A percentile compares a stretch with the other conserved stretches of the same genome.
phyloP scores from a whole-genome alignment of 2,797 vertebrate species.

The Novumbra hubbsi region DNA sequence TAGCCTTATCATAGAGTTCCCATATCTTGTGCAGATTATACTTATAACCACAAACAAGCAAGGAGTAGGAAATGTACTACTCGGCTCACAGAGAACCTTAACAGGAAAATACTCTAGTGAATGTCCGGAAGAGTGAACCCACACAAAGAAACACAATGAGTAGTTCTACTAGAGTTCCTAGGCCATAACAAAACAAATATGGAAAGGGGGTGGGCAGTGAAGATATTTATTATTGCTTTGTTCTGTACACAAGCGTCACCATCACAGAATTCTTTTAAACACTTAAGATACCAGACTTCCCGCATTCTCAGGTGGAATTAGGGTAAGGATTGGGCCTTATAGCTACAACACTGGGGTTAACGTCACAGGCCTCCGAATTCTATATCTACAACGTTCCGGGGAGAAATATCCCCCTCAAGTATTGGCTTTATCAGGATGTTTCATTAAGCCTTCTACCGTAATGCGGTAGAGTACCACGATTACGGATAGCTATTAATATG shows the following conservation, averaged over 20 bases:
- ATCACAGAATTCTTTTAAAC: slow-evolving; percentile 11
- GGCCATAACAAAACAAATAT: background rate
- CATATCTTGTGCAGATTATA: background rate
- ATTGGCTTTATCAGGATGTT: background rate
- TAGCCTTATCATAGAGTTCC: too few relatives aligned
- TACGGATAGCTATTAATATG: too few relatives aligned
- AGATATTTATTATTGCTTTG: background rate
- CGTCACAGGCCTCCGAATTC: background rate
- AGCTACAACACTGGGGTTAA: background rate
- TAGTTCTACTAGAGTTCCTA: background rate
- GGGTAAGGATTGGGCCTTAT: too few relatives aligned
- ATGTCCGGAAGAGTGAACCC: background rate
- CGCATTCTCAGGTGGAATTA: slow-evolving; percentile 1
- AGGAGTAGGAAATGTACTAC: background rate
- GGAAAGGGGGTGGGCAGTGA: background rate
- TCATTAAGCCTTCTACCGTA: too few relatives aligned
- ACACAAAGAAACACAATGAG: background rate
- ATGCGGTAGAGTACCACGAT: too few relatives aligned
- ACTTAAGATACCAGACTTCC: background rate
- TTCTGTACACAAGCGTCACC: background rate
- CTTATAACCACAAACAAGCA: background rate
- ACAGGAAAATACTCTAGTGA: background rate
- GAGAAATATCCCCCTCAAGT: background rate
- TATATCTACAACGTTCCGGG: background rate
- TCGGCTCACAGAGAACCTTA: background rate